These are phyloP conservation scores for Pagetopsis macropterus DNA, from an alignment of 2,797 vertebrate species.

Conservation along the genomic window DNA sequence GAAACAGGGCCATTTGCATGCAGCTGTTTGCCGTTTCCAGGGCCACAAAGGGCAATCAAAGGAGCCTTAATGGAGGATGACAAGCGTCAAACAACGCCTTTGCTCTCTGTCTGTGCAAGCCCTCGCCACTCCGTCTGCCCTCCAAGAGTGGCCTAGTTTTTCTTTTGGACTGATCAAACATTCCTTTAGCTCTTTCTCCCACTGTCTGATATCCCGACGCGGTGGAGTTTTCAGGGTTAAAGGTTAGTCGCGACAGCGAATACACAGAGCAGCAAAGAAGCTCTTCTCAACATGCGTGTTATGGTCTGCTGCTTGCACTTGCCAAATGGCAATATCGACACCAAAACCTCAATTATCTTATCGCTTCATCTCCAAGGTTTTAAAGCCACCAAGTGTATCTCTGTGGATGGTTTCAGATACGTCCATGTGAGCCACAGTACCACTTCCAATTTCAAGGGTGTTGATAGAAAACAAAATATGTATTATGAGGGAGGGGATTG, in stretches of 20 bases:
- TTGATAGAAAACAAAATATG: constrained; percentile 83
- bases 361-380: constrained; percentile 65
- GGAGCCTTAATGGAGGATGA: constrained; percentile 90
- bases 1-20: constrained; percentile 92
- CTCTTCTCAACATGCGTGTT: constrained; percentile 48
- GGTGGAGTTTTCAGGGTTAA: constrained; percentile 56
- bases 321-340: constrained; percentile 62
- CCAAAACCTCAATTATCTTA: constrained; percentile 65
- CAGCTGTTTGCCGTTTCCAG: constrained; percentile 96
- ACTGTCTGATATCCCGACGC: constrained; percentile 38
- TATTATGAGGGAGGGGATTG: constrained; percentile 74
- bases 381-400: constrained; percentile 62
- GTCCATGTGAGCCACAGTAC: constrained; percentile 66
- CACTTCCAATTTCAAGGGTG: constrained; percentile 77
- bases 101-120: constrained; percentile 74
- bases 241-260: constrained; percentile 49
- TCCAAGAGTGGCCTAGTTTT: constrained; percentile 60
- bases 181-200: constrained; percentile 60
- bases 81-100: constrained; percentile 87
- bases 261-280: constrained; percentile 38
- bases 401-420: constrained; percentile 60
- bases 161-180: constrained; percentile 60
- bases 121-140: constrained; percentile 70
- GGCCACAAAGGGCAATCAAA: constrained; percentile 93
- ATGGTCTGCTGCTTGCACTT: constrained; percentile 41